Conservation (phyloP, 2,888 invertebrate genomes). For the Panorpa germanica region DNA sequence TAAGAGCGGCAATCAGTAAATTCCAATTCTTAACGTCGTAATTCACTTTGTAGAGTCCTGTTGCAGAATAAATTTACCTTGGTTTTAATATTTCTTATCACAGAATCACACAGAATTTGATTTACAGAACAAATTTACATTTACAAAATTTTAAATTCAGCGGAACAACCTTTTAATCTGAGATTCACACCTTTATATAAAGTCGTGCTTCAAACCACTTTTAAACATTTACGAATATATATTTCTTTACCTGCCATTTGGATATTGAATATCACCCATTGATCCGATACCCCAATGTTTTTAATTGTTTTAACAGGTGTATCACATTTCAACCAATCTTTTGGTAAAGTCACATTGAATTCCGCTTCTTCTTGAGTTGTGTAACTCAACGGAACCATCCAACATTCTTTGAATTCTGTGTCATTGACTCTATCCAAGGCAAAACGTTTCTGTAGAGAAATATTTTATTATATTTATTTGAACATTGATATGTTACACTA, state of each 20-base stretch:
- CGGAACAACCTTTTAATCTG: no score
- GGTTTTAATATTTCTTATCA: no score
- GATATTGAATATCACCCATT: slow-evolving; percentile 56
- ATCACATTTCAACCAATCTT: slow-evolving; percentile 31
- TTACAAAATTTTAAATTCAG: no score
- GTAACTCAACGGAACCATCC: slow-evolving; percentile 46
- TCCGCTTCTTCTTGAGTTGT: slow-evolving; percentile 26
- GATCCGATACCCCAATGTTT: slow-evolving; percentile 24
- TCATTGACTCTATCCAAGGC: slow-evolving; percentile 18
- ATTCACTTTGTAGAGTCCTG: slow-evolving; percentile 52
- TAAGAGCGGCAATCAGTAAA: slow-evolving; percentile 34
- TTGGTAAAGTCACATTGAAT: slow-evolving; percentile 30
- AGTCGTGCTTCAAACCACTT: no score
- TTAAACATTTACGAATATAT: no score
- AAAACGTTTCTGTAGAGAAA: slow-evolving; percentile 35
- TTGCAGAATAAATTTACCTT: no score
- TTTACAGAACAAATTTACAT: no score
- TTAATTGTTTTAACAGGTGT: slow-evolving; percentile 14
- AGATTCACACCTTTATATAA: no score
- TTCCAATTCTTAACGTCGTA: slow-evolving; percentile 61
- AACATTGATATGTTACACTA: no score
- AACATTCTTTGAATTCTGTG: slow-evolving; percentile 23
- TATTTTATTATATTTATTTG: no score
- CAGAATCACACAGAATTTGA: no score
- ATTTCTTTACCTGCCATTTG: no score